A percentile compares a stretch with the other conserved stretches of the same genome.
Conservation (phyloP, 2,888 invertebrate species). For the Pseudococcus longispinus region DNA sequence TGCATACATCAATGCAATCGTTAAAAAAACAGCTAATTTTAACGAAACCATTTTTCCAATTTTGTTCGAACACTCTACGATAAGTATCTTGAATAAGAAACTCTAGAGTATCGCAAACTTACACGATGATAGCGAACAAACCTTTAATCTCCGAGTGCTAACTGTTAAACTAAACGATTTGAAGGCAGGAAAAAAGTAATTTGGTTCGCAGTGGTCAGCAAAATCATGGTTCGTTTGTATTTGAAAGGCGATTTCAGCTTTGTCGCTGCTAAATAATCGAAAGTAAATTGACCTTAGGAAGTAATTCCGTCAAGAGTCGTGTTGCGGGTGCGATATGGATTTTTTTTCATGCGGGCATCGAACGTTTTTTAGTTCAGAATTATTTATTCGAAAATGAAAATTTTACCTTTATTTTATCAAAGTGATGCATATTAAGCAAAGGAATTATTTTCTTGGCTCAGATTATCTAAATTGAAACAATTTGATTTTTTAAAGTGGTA, state of each 20-base stretch:
- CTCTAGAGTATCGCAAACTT: not conserved
- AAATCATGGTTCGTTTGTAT: not conserved
- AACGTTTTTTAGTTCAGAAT: not conserved
- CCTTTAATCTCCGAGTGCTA: slow-evolving; percentile 20
- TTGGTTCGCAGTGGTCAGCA: slow-evolving; percentile 37
- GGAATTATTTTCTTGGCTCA: too few species aligned
- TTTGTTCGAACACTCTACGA: not conserved
- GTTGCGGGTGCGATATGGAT: not conserved
- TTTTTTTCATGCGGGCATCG: not conserved
- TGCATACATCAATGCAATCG: not conserved
- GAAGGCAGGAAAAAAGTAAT: slow-evolving; percentile 37
- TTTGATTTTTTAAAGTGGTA: too few species aligned
- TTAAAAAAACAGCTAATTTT: slow-evolving; percentile 18
- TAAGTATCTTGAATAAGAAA: not conserved
- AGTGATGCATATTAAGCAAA: too few species aligned
- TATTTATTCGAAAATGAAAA: not conserved
- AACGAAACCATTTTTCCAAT: slow-evolving; percentile 20
- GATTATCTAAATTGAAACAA: too few species aligned
- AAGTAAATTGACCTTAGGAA: not conserved
- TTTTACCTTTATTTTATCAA: not conserved
- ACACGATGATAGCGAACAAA: slow-evolving; percentile 20
- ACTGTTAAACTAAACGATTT: slow-evolving; percentile 20
- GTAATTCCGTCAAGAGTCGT: not conserved
- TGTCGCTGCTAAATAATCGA: not conserved
- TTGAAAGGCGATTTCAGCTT: not conserved